These are phyloP conservation scores for Orycteropus afer DNA, from an alignment of 2,113 vertebrate genomes.

Conservation along the genomic window DNA sequence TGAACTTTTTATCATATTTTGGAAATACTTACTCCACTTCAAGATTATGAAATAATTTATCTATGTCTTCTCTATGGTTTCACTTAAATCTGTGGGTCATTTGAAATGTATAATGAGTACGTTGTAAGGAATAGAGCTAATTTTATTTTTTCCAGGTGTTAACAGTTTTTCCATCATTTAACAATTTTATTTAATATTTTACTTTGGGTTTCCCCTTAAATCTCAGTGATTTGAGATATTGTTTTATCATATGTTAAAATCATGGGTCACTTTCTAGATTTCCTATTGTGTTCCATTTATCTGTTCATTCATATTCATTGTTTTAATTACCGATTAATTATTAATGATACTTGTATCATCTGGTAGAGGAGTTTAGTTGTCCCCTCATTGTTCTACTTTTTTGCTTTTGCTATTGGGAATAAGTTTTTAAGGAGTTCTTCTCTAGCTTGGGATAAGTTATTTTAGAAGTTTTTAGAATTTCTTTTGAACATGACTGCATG, in stretches of 20 bases:
- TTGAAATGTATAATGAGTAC: not conserved
- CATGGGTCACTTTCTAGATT: not conserved
- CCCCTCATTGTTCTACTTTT: not conserved
- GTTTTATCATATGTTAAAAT: not conserved
- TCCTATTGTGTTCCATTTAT: not conserved
- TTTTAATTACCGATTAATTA: not conserved
- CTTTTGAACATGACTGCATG: not conserved
- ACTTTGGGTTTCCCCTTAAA: not conserved
- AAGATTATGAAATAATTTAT: not conserved
- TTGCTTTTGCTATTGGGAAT: not conserved
- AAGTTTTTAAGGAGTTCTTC: not conserved
- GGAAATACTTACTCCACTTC: not conserved
- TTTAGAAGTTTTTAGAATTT: not conserved
- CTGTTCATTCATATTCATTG: not conserved
- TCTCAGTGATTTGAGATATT: not conserved
- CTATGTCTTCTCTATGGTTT: not conserved
- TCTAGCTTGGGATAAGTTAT: not conserved
- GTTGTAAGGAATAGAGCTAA: not conserved
- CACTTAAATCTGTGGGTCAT: not conserved
- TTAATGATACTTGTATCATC: slow-evolving; percentile 9
- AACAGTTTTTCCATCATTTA: not conserved
- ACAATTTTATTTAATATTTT: not conserved
- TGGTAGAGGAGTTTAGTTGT: not conserved
- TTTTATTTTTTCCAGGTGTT: slow-evolving; percentile 9
- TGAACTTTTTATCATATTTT: slow-evolving; percentile 4